These are phyloP conservation scores for Petrocephalus zakoni DNA, from an alignment of 2,113 vertebrate species.

Conservation along the genomic window DNA sequence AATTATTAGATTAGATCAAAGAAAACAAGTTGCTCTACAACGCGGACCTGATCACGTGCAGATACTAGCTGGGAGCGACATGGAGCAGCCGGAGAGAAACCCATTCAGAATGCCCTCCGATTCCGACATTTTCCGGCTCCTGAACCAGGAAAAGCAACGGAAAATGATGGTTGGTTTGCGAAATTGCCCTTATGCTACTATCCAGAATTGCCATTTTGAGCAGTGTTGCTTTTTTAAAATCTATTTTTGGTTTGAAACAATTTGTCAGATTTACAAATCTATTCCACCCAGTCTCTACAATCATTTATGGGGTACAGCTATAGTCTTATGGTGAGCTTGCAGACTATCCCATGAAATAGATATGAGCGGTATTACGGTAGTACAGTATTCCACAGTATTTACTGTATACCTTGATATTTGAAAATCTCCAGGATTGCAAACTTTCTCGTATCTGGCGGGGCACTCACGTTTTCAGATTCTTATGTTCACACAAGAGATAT, in stretches of 20 bases:
- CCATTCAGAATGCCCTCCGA: slow-evolving; percentile 54
- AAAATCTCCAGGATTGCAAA: not conserved
- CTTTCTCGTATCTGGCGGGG: not conserved
- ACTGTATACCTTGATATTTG: no score
- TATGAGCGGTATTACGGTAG: no score
- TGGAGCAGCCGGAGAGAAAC: slow-evolving; percentile 33
- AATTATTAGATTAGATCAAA: not conserved
- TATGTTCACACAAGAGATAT: not conserved
- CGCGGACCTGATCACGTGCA: not conserved
- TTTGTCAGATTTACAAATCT: not conserved
- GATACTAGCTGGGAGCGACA: not conserved
- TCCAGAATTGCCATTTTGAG: not conserved
- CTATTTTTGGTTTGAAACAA: not conserved
- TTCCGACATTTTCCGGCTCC: slow-evolving; percentile 52
- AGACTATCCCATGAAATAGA: not conserved
- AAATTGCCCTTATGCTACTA: not conserved
- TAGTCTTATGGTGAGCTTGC: not conserved
- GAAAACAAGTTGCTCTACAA: not conserved
- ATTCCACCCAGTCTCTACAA: not conserved
- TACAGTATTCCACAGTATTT: no score
- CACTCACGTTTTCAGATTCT: not conserved
- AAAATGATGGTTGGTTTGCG: slow-evolving; percentile 44
- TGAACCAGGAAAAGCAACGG: slow-evolving; percentile 51
- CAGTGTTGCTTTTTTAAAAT: not conserved
- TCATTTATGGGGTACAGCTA: not conserved